Evolutionary conservation across 53 echinoderm and acorn worm species (phyloP).

Genomic region (Mesocentrotus franciscanus): DNA sequence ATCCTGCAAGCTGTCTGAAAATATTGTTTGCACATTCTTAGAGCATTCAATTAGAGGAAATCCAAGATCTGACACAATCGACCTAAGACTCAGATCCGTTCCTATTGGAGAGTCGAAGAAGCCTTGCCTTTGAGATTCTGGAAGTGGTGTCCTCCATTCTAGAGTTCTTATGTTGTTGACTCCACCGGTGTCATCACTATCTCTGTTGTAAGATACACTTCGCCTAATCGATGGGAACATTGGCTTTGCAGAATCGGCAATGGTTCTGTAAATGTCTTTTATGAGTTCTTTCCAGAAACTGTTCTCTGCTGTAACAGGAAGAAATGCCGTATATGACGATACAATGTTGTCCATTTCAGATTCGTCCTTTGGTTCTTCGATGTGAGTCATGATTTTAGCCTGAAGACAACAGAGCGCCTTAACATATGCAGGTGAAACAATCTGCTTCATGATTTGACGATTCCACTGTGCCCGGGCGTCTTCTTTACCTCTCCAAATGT

Average conservation of each 20-base stretch:
- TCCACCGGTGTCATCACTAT: neutral
- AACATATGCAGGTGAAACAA: neutral
- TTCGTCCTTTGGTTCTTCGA: neutral
- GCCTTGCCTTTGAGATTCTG: neutral
- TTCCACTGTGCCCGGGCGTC: neutral
- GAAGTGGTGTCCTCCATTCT: neutral
- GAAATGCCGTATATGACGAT: neutral
- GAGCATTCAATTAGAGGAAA: constrained; percentile 7
- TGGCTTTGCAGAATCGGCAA: neutral
- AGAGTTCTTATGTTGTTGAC: neutral
- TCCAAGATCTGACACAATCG: neutral
- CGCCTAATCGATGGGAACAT: constrained; percentile 3
- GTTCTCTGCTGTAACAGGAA: neutral
- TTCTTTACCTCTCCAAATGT: neutral
- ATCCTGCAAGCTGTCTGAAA: neutral
- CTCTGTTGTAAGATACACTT: neutral
- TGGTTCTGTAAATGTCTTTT: neutral
- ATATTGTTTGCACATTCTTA: neutral
- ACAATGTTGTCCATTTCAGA: neutral
- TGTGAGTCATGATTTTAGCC: neutral
- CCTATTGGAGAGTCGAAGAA: neutral
- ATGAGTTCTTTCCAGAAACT: constrained; percentile 7
- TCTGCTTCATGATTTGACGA: constrained; percentile 13
- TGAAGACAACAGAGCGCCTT: constrained; percentile 1
- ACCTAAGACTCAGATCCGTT: neutral